A percentile compares a stretch with the other conserved stretches of the same genome.
Conservation (phyloP, 2,113 vertebrate genomes). For the Trogon melanurus region DNA sequence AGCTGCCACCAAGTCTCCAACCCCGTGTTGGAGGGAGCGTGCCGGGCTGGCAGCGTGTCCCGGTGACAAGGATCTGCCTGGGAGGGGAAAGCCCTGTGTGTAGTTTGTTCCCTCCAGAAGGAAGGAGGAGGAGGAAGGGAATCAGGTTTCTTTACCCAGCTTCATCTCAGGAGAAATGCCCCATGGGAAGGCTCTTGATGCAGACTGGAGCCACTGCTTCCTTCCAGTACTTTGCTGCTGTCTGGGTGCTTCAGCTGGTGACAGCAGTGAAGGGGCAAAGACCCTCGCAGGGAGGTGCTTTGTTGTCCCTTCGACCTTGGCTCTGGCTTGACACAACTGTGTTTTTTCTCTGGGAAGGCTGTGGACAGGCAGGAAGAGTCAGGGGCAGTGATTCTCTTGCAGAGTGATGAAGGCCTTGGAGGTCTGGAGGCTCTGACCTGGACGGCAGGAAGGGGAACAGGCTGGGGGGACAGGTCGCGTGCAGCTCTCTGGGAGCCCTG, state of each 20-base stretch:
- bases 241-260: not conserved
- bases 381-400: not conserved
- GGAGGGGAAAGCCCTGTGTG: not conserved
- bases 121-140: not conserved
- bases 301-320: not conserved
- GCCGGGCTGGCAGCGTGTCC: not conserved
- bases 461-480: rapidly evolving
- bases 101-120: not conserved
- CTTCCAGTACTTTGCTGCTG: not conserved
- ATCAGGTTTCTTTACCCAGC: not conserved
- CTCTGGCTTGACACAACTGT: not conserved
- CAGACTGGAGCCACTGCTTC: not conserved
- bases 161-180: not conserved
- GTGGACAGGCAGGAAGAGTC: not conserved
- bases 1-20: not conserved
- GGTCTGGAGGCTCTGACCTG: constrained; percentile 40
- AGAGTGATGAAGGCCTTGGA: constrained; percentile 17
- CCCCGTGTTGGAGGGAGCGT: rapidly evolving
- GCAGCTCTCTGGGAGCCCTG: not conserved
- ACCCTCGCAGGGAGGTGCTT: not conserved
- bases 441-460: not conserved
- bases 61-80: not conserved
- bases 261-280: not conserved
- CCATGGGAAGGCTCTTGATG: not conserved
- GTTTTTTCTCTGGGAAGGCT: not conserved